Percentiles rank a stretch among this genome's conserved stretches.
Evolutionary conservation across 2,113 vertebrate genomes (phyloP).

Genomic region (Phaethornis superciliosus): DNA sequence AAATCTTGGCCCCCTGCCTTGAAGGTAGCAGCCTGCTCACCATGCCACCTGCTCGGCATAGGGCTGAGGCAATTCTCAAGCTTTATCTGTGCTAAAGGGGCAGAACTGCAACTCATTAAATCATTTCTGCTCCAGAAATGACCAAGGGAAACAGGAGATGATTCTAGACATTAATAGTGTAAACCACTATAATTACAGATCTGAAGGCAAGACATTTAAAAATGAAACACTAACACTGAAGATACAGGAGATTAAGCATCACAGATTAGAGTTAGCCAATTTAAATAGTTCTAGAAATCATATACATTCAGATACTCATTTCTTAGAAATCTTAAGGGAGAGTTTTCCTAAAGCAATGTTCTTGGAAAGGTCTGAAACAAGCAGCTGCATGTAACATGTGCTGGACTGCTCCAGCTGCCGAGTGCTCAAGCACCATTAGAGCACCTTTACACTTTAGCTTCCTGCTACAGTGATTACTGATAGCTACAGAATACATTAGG

Average conservation of each 20-base stretch:
- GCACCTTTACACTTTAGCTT: not conserved
- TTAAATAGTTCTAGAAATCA: not conserved
- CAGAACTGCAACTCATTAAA: not conserved
- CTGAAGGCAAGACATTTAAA: not conserved
- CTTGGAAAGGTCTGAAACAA: not conserved
- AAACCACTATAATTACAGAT: not conserved
- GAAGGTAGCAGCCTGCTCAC: not conserved
- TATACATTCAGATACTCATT: not conserved
- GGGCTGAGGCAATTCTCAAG: not conserved
- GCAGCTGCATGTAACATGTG: rapidly evolving
- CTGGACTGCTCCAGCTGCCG: not conserved
- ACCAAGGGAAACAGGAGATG: not conserved
- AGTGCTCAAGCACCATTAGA: not conserved
- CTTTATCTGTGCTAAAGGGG: not conserved
- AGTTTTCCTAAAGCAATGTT: not conserved
- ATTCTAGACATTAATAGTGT: not conserved
- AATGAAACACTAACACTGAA: not conserved
- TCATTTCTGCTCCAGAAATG: not conserved
- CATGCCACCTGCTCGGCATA: not conserved
- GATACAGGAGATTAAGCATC: not conserved
- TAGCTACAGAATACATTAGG: not conserved
- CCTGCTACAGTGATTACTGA: not conserved
- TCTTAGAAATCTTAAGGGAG: not conserved
- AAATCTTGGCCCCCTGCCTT: not conserved
- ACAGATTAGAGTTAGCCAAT: not conserved